A percentile compares a stretch with the other conserved stretches of the same genome.
These are phyloP conservation scores for Mormyrus iriodes DNA, from an alignment of 2,113 vertebrate species.

Conservation along the genomic window DNA sequence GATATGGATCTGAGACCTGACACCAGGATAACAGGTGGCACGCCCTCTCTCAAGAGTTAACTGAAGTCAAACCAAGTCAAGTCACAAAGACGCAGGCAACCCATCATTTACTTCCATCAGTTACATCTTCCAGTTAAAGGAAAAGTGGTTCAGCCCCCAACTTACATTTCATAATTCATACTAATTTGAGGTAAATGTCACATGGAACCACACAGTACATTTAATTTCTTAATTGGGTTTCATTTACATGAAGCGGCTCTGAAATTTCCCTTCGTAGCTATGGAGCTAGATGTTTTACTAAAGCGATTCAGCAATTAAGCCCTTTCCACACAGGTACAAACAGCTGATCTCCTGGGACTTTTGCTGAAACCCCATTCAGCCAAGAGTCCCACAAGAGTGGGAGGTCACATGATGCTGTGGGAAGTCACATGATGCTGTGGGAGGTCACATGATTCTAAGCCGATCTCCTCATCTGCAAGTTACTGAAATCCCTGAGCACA, in stretches of 20 bases:
- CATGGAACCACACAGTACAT: background rate
- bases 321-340: background rate
- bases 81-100: conserved; percentile 21
- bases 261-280: background rate
- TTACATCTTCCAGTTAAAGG: background rate
- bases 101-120: conserved; percentile 17
- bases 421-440: background rate
- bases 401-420: background rate
- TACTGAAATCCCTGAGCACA: background rate
- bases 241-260: background rate
- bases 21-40: background rate
- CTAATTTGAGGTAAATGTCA: conserved; percentile 10
- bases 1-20: conserved; percentile 19
- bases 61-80: conserved; percentile 27
- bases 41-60: conserved; percentile 18
- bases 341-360: background rate
- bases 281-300: background rate
- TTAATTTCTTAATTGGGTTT: background rate
- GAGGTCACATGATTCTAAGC: background rate
- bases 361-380: background rate
- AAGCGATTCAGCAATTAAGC: background rate
- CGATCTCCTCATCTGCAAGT: background rate
- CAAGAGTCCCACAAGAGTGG: background rate
- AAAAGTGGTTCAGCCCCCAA: background rate
- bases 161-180: background rate